Evolutionary conservation across 2,888 invertebrate genomes (phyloP).

Genomic region (Polietes domitor): DNA sequence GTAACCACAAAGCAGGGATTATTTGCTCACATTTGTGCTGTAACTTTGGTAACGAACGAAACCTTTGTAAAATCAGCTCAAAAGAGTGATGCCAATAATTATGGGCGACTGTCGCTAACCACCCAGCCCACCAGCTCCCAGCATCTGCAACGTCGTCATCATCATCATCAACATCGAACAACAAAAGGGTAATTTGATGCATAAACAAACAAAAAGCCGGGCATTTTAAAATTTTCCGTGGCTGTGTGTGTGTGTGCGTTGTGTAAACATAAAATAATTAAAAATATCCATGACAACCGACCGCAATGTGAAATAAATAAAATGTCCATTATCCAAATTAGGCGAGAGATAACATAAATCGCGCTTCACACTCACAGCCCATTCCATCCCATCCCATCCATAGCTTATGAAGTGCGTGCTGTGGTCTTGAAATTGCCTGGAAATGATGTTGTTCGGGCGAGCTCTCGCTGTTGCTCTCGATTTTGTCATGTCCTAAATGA

Average conservation of each 20-base stretch:
- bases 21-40: too few relatives aligned
- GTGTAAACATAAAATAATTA: slow-evolving; percentile 26
- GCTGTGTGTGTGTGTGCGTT: background rate
- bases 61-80: background rate
- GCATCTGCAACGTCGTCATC: background rate
- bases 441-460: background rate
- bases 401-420: background rate
- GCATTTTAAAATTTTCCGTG: too few relatives aligned
- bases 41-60: background rate
- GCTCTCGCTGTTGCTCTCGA: too few relatives aligned
- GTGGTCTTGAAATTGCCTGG: background rate
- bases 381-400: background rate
- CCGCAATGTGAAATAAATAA: slow-evolving; percentile 29
- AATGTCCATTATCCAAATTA: slow-evolving; percentile 23
- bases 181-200: background rate
- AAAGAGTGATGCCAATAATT: background rate
- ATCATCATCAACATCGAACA: background rate
- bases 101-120: background rate
- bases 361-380: too few relatives aligned
- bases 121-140: background rate
- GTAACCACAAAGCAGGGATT: background rate
- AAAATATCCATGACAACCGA: slow-evolving; percentile 21
- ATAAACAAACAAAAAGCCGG: background rate
- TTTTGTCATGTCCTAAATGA: background rate
- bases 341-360: background rate